Conservation (phyloP, 1,140 invertebrate species). For the Zaprionus nigranus region DNA sequence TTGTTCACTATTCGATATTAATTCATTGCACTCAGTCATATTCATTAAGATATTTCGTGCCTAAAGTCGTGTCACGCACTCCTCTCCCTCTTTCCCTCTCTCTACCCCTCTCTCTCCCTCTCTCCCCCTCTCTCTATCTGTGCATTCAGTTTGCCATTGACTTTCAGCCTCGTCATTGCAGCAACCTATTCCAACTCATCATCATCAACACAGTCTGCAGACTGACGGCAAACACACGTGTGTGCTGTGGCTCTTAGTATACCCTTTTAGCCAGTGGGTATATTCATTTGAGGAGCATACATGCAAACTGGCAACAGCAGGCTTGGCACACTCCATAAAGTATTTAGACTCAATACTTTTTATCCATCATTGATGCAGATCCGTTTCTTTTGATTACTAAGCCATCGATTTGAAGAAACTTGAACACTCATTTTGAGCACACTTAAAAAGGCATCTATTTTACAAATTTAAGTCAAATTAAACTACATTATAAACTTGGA, state of each 20-base stretch:
- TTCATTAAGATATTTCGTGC: neutral
- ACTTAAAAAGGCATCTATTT: neutral
- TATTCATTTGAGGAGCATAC: neutral
- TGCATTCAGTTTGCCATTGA: constrained; percentile 60
- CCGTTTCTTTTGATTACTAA: neutral
- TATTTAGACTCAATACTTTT: too few relatives aligned
- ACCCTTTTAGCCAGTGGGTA: neutral
- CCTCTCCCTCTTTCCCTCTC: constrained; percentile 35
- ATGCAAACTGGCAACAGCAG: neutral
- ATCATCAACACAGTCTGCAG: constrained; percentile 51
- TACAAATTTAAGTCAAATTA: neutral
- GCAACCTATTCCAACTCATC: constrained; percentile 45
- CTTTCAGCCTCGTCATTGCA: constrained; percentile 55
- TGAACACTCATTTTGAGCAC: neutral
- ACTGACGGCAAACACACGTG: constrained; percentile 32
- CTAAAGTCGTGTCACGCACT: constrained; percentile 37
- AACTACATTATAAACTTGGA: neutral
- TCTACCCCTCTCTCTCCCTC: constrained; percentile 18
- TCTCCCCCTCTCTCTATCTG: neutral
- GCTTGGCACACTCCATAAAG: too few relatives aligned
- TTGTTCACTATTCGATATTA: neutral
- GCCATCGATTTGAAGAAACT: neutral
- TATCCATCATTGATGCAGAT: too few relatives aligned
- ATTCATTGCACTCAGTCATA: neutral
- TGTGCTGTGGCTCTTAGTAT: constrained; percentile 26